Evolutionary conservation across 1,140 invertebrate species (phyloP).

Genomic region (Drosophila mauritiana): DNA sequence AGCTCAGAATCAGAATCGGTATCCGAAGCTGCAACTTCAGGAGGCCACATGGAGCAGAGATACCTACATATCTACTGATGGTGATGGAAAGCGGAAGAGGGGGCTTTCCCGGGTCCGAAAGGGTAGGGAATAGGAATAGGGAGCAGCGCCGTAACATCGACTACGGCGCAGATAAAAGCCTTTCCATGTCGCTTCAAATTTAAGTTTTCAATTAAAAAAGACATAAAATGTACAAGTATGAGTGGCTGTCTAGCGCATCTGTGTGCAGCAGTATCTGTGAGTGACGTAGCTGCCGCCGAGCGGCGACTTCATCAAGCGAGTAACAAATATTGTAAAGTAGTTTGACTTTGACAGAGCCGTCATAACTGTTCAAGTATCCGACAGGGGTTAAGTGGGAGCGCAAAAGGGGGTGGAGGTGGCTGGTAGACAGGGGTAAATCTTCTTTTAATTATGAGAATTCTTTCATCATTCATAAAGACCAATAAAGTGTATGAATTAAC

Average conservation of each 20-base stretch:
- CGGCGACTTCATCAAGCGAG: conserved; percentile 47
- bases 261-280: conserved; percentile 45
- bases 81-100: conserved; percentile 5
- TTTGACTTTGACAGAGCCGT: conserved; percentile 78
- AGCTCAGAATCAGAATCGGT: conserved; percentile 26
- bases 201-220: conserved; percentile 84
- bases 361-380: conserved; percentile 72
- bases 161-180: conserved; percentile 79
- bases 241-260: conserved; percentile 29
- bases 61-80: conserved; percentile 9
- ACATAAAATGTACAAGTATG: conserved; percentile 68
- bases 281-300: conserved; percentile 48
- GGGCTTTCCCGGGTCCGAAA: conserved; percentile 4
- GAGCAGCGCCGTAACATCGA: conserved; percentile 59
- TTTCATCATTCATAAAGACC: background rate
- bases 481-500: background rate
- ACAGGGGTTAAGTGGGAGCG: conserved; percentile 39
- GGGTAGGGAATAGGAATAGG: conserved; percentile 54
- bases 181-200: conserved; percentile 83
- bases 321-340: conserved; percentile 77
- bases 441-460: conserved; percentile 29
- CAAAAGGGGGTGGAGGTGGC: background rate
- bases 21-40: conserved; percentile 18
- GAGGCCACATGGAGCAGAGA: conserved; percentile 24
- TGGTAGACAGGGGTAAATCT: conserved; percentile 10